phyloP scores from a whole-genome alignment of 2,797 vertebrate species.

The Acipenser ruthenus region DNA sequence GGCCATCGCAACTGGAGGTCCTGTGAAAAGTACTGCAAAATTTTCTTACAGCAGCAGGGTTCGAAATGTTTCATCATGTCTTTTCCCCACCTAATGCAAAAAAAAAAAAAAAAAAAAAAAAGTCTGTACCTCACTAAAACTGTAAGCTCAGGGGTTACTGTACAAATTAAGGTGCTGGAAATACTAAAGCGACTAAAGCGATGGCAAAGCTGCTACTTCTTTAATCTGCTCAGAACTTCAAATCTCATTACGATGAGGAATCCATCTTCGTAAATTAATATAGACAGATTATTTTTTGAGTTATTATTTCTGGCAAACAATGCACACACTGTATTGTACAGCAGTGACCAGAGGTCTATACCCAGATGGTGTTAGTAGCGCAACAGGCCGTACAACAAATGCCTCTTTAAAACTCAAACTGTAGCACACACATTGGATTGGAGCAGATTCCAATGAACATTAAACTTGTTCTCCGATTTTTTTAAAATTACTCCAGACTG shows the following conservation, averaged over 20 bases:
- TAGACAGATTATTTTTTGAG: constrained; percentile 61
- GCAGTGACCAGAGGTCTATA: constrained; percentile 56
- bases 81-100: constrained; percentile 6
- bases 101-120: constrained; percentile 18
- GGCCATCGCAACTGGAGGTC: background rate
- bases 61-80: constrained; percentile 5
- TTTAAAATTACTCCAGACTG: too few species aligned
- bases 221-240: constrained; percentile 52
- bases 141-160: constrained; percentile 32
- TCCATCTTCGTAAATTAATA: constrained; percentile 51
- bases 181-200: constrained; percentile 28
- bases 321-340: constrained; percentile 44
- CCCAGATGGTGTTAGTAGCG: constrained; percentile 54
- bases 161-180: constrained; percentile 46
- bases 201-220: constrained; percentile 38
- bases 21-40: background rate
- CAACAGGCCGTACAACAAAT: constrained; percentile 62
- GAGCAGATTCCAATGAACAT: constrained; percentile 26
- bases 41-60: background rate
- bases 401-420: constrained; percentile 47
- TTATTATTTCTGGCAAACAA: constrained; percentile 63
- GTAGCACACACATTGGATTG: constrained; percentile 28
- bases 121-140: constrained; percentile 30
- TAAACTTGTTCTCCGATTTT: constrained; percentile 4
- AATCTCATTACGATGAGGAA: constrained; percentile 57